Conservation (phyloP, 2,113 vertebrate species). For the Baryphthengus martii region DNA sequence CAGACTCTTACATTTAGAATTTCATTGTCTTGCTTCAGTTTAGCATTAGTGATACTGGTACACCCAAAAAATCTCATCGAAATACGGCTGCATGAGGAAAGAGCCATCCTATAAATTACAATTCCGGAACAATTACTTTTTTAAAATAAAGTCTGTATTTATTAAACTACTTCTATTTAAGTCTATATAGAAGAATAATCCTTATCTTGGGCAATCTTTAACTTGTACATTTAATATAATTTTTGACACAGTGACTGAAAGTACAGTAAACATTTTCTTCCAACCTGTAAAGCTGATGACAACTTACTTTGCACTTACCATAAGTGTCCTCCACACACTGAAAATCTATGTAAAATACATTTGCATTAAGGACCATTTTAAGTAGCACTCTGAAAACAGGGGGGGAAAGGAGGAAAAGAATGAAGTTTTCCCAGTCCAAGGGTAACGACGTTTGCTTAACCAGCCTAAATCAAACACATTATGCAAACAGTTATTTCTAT, state of each 20-base stretch:
- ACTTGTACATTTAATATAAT: not conserved
- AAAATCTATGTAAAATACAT: not conserved
- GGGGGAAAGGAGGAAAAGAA: not conserved
- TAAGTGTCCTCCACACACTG: not conserved
- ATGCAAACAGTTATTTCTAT: constrained; percentile 3
- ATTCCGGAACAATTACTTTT: not conserved
- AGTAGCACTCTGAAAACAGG: not conserved
- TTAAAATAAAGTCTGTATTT: not conserved
- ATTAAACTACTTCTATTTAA: not conserved
- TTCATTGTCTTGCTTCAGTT: not conserved
- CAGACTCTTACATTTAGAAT: not conserved
- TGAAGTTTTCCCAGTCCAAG: not conserved
- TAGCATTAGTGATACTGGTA: not conserved
- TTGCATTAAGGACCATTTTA: not conserved
- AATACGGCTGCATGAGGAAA: not conserved
- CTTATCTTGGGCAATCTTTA: not conserved
- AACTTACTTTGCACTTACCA: not conserved
- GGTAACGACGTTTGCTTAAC: not conserved
- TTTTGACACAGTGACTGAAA: not conserved
- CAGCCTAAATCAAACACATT: constrained; percentile 9
- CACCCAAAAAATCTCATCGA: not conserved
- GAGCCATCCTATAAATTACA: not conserved
- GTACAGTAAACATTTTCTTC: not conserved
- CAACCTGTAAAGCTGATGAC: not conserved
- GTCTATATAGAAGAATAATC: not conserved